Evolutionary conservation across 1,140 invertebrate genomes (phyloP).

Genomic region (Heterodera schachtii): DNA sequence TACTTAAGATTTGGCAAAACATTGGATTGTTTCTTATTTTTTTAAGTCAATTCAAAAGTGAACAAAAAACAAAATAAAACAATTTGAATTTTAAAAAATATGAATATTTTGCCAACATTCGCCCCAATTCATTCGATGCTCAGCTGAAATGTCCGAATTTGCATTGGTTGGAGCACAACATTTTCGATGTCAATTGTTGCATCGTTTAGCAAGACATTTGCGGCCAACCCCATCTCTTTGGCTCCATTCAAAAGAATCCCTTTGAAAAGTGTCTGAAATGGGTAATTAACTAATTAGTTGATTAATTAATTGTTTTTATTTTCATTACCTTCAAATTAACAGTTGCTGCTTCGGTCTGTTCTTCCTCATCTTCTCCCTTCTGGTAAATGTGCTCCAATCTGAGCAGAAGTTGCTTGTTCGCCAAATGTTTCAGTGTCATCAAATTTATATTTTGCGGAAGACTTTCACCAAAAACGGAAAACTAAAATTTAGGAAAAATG

Average conservation of each 20-base stretch:
- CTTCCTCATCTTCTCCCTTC: slow-evolving; percentile 71
- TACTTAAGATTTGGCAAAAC: too few species aligned
- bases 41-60: too few species aligned
- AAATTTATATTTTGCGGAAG: slow-evolving; percentile 81
- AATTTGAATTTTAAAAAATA: too few species aligned
- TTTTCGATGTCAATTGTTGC: slow-evolving; percentile 1
- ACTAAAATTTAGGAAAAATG: slow-evolving; percentile 46
- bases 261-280: slow-evolving; percentile 27
- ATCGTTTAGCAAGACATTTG: slow-evolving; percentile 8
- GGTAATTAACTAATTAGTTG: background rate
- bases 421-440: slow-evolving; percentile 85
- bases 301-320: background rate
- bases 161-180: slow-evolving; percentile 28
- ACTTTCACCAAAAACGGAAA: slow-evolving; percentile 52
- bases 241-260: background rate
- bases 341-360: slow-evolving; percentile 71
- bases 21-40: too few species aligned
- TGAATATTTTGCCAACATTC: too few species aligned
- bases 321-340: slow-evolving; percentile 46
- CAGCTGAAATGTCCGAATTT: slow-evolving; percentile 33
- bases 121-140: slow-evolving; percentile 16
- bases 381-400: slow-evolving; percentile 86
- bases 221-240: slow-evolving; percentile 18
- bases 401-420: slow-evolving; percentile 74
- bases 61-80: too few species aligned